Evolutionary conservation across 2,888 invertebrate genomes (phyloP).

Genomic region (Napeogenes inachia): DNA sequence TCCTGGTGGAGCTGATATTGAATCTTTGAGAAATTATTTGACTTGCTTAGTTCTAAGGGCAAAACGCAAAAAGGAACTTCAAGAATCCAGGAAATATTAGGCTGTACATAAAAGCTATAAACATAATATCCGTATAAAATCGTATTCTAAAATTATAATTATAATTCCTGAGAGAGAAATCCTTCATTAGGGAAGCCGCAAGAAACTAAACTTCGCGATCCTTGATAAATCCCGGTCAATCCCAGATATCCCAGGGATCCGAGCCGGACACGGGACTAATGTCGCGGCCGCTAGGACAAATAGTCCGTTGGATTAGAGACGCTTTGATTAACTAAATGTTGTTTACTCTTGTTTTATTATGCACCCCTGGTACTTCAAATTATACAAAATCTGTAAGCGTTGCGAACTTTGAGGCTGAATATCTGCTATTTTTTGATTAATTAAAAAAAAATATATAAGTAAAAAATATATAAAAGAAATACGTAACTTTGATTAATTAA

Average conservation of each 20-base stretch:
- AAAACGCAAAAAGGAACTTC: too few relatives aligned
- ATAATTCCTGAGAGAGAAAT: conserved; percentile 8
- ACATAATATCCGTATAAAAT: background rate
- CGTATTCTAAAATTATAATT: background rate
- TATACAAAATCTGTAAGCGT: conserved; percentile 16
- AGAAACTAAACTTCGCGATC: conserved; percentile 42
- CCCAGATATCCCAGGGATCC: conserved; percentile 39
- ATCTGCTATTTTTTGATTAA: too few relatives aligned
- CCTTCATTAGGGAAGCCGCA: conserved; percentile 27
- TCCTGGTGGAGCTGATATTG: too few relatives aligned
- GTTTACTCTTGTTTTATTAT: conserved; percentile 60
- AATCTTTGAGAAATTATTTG: too few relatives aligned
- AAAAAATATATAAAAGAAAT: too few relatives aligned
- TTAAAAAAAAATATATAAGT: too few relatives aligned
- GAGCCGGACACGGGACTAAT: conserved; percentile 63
- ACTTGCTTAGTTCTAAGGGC: too few relatives aligned
- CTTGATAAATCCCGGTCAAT: conserved; percentile 47
- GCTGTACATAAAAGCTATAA: too few relatives aligned
- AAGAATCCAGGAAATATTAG: too few relatives aligned
- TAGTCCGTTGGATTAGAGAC: conserved; percentile 61
- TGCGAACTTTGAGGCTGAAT: background rate
- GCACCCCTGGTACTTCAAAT: conserved; percentile 55
- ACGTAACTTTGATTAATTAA: too few relatives aligned
- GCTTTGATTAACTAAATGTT: conserved; percentile 66
- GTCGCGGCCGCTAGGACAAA: conserved; percentile 65